Percentiles rank a stretch among this genome's conserved stretches.
Evolutionary conservation across 2,797 vertebrate genomes (phyloP).

Genomic region (Rhodeus uyekii): DNA sequence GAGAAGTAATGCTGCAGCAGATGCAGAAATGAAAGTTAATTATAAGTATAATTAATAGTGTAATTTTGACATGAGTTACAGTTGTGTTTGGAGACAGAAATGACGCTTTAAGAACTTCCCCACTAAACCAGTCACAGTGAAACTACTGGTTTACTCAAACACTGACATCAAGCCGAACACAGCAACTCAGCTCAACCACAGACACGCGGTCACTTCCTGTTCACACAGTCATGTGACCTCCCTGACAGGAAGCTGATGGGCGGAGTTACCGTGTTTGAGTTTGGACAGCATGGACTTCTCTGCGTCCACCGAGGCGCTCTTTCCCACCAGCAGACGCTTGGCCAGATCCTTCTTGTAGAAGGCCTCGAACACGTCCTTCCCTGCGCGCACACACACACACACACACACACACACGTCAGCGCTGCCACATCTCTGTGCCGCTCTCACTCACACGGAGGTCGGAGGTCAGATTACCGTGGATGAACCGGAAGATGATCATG

Average conservation of each 20-base stretch:
- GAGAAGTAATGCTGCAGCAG: background rate
- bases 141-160: background rate
- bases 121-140: background rate
- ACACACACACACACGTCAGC: background rate
- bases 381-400: constrained; percentile 64
- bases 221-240: constrained; percentile 31
- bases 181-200: constrained; percentile 36
- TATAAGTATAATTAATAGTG: no score
- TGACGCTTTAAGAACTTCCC: background rate
- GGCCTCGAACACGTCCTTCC: constrained; percentile 98
- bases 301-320: constrained; percentile 98
- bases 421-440: background rate
- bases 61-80: no score
- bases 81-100: no score
- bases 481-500: constrained; percentile 99
- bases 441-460: no score
- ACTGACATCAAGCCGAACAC: background rate
- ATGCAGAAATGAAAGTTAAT: no score
- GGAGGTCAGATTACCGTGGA: constrained; percentile 90
- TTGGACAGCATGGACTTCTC: constrained; percentile 99
- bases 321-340: constrained; percentile 95
- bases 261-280: constrained; percentile 89
- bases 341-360: constrained; percentile 99
- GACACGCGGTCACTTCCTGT: constrained; percentile 26
- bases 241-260: background rate